Evolutionary conservation across 2,113 vertebrate genomes (phyloP), one percentile per base, ranked within the genome.

Genomic region (Bos javanicus): DNA sequence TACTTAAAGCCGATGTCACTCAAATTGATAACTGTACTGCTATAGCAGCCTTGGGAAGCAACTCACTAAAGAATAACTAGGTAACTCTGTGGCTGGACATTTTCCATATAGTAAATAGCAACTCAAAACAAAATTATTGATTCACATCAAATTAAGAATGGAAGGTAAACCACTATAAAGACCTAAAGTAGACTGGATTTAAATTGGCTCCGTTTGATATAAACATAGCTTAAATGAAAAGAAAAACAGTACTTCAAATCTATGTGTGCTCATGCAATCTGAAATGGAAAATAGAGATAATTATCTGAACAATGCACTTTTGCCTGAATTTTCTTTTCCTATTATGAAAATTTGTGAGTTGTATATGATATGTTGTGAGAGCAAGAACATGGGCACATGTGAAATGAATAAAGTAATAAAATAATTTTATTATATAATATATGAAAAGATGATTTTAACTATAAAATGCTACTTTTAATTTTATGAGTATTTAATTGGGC

Each of bases 181-280:
- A 56, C 5, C 12, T 9, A 71, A 3, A 86, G 46, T n/a, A 87
- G 9, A 90, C 14, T 52, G 15, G 85, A 86, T 21, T n/a, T 62
- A 80, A 88, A 84, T 64, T 54, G 11, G 26, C 6, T 82, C 8
- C 25, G 82, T 82, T 86, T 90, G 6, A 82, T 10, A 64, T 92
- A 94, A 90, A 25, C 39, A 86, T 56, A 76, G 9, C 21, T 89
- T 87, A 95, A 95, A 43, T 59, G 17, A 92, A 93, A 96, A 83
- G 23, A 54, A 89, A 91, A 89, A 71, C 0, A 91, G 28, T 36
- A 43, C 5, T 94, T 83, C 43, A 82, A 81, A 23, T 95, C 28
- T 87, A 30, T 64, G 46, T 93, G 17, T 33, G 39, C 30, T 19
- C 14, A 39, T 48, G 50, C 57, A 80, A 59, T 89, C 54, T 90